Conservation (phyloP, 2,797 vertebrate species). For the Sebastes kiyomatsui region DNA sequence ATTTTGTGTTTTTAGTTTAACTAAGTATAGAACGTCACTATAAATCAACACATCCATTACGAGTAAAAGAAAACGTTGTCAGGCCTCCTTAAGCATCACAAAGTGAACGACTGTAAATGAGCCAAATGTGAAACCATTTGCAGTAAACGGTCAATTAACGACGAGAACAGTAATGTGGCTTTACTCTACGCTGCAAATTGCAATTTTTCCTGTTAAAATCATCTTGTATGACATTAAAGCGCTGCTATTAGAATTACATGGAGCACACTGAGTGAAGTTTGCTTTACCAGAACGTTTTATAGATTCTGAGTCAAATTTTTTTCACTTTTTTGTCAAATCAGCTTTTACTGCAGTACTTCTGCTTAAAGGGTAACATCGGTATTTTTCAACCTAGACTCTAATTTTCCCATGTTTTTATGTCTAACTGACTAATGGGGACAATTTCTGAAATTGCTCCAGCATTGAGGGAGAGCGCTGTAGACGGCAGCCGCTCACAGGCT, state of each 20-base stretch:
- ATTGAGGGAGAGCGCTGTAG: fast-evolving
- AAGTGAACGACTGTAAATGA: constrained; percentile 51
- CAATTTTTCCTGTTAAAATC: constrained; percentile 31
- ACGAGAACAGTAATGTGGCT: constrained; percentile 24
- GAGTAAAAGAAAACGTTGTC: constrained; percentile 2
- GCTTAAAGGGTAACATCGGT: not conserved
- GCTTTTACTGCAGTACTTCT: not conserved
- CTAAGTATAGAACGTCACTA: not conserved
- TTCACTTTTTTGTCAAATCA: not conserved
- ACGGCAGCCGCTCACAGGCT: too few species aligned
- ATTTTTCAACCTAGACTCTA: too few species aligned
- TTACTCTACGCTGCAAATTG: constrained; percentile 26
- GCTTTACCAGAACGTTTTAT: not conserved
- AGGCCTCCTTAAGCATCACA: constrained; percentile 41
- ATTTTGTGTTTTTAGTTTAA: not conserved
- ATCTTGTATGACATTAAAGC: constrained; percentile 3
- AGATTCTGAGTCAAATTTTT: not conserved
- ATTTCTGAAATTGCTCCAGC: too few species aligned
- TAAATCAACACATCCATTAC: constrained; percentile 19
- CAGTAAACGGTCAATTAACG: constrained; percentile 55
- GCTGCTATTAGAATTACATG: not conserved
- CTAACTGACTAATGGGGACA: too few species aligned
- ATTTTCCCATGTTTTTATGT: too few species aligned
- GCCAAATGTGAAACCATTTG: constrained; percentile 56
- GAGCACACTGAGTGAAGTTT: not conserved